These are phyloP conservation scores for Aspiorhynchus laticeps DNA, from an alignment of 2,113 vertebrate genomes.

Conservation along the genomic window DNA sequence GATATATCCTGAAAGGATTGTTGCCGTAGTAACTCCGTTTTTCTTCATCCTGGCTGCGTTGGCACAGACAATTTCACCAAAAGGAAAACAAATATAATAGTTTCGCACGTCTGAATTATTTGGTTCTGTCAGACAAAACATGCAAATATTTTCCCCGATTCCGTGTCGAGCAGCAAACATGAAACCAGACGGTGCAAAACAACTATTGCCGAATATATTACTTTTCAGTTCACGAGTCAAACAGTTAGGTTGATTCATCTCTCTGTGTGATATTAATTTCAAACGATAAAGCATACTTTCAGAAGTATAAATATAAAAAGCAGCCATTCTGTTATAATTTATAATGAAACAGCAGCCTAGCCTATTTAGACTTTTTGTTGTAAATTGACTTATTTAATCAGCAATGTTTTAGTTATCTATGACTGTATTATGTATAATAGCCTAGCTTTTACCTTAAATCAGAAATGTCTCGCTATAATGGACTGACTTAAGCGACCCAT, in stretches of 20 bases:
- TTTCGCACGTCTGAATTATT: constrained; percentile 93
- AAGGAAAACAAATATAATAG: constrained; percentile 91
- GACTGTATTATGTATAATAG: not conserved
- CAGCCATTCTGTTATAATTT: not conserved
- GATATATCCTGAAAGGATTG: constrained; percentile 86
- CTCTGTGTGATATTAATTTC: not conserved
- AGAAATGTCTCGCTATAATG: not conserved
- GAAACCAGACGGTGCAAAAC: constrained; percentile 32
- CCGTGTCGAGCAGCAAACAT: constrained; percentile 33
- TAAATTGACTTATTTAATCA: not conserved
- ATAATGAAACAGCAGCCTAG: not conserved
- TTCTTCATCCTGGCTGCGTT: constrained; percentile 85
- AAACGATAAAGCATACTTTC: not conserved
- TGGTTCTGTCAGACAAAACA: constrained; percentile 92
- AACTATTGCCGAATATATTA: not conserved
- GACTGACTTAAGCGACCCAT: not conserved
- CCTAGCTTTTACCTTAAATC: not conserved
- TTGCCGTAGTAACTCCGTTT: constrained; percentile 96
- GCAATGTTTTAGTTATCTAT: not conserved
- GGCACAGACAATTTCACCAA: constrained; percentile 88
- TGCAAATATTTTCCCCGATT: constrained; percentile 65
- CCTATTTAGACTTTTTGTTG: not conserved
- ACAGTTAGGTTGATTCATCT: not conserved
- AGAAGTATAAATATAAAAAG: not conserved
- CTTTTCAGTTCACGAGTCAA: constrained; percentile 3